phyloP scores from a whole-genome alignment of 2,113 vertebrate species.

The Arothron firmamentum region DNA sequence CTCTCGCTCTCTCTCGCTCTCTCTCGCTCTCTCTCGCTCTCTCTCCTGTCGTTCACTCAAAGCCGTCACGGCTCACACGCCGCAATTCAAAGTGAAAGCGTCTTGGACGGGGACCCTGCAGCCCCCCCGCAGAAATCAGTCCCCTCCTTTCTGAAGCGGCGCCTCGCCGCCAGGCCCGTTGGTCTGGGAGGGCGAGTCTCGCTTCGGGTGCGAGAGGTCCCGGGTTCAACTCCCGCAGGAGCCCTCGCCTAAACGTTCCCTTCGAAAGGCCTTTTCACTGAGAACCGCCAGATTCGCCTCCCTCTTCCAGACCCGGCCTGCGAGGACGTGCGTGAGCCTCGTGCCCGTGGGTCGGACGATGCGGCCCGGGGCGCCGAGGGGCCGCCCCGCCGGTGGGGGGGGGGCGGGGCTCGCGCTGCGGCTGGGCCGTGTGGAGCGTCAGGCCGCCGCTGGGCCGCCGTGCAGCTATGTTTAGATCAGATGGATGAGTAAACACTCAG shows the following conservation, averaged over 20 bases:
- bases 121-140: too few relatives aligned
- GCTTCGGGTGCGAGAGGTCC: too few relatives aligned
- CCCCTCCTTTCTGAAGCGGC: too few relatives aligned
- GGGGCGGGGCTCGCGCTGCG: background rate
- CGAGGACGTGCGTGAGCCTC: slow-evolving; percentile 14
- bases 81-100: slow-evolving; percentile 1
- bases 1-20: too few relatives aligned
- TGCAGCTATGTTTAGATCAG: slow-evolving; percentile 14
- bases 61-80: background rate
- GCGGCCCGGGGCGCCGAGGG: too few relatives aligned
- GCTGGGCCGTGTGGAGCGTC: slow-evolving; percentile 4
- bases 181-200: too few relatives aligned
- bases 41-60: background rate
- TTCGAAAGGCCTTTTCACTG: too few relatives aligned
- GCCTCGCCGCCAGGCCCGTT: too few relatives aligned
- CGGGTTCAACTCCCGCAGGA: too few relatives aligned
- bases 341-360: slow-evolving; percentile 4
- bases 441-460: slow-evolving; percentile 21
- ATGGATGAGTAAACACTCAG: slow-evolving; percentile 22
- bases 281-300: too few relatives aligned
- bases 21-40: background rate
- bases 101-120: background rate
- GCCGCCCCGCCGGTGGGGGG: too few relatives aligned
- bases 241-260: too few relatives aligned
- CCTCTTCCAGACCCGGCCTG: background rate